Base-by-base conservation (phyloP, 1,140 invertebrate species). In the Rhopalosiphum maidis region DNA sequence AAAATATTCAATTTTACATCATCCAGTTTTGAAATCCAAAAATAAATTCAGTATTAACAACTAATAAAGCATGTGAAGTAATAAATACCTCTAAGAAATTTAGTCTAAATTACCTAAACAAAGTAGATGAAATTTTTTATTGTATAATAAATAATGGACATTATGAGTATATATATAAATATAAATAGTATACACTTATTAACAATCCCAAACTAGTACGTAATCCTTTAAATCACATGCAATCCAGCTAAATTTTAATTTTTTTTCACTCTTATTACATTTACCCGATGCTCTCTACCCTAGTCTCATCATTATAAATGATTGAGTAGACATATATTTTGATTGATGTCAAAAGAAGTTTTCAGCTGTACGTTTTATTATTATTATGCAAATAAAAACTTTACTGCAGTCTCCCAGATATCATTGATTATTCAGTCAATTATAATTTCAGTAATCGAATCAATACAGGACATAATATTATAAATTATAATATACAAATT, bases 331-430 rank as follows among this genome's bases (percentile, higher is more conserved):
- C 30, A n/a, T 48, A 25, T 46, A 48, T 18, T 87, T 87, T 87
- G 30, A 87, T 37, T 48, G 86, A 87, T 87, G 86, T 48, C 18
- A 6, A 48, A 48, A 30, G 43, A 48, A 87, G 25, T 87, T 87
- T 87, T 46, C 43, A n/a, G 30, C 43, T 48, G 43, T 46, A n/a
- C 46, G n/a, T 87, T 46, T 87, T n/a, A 77, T 77, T 85, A 87
- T 87, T n/a, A 77, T 77, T 43, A 87, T 87, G 30, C 22, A 87
- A 48, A 87, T 48, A 87, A 87, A 41, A 87, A 87, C 30, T 48
- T 87, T 30, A 48, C 30, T 48, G 35, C n/a, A 77, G n/a, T 87
- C 30, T 87, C 43, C 43, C 30, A 87, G 43, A 8, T 48, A 21
- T 21, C 43, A 87, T 35, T 87, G 86, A 87, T 87, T 87, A 87